These are phyloP conservation scores for Microcebus ravelobensis DNA, from an alignment of 2,113 vertebrate species.

Conservation along the genomic window DNA sequence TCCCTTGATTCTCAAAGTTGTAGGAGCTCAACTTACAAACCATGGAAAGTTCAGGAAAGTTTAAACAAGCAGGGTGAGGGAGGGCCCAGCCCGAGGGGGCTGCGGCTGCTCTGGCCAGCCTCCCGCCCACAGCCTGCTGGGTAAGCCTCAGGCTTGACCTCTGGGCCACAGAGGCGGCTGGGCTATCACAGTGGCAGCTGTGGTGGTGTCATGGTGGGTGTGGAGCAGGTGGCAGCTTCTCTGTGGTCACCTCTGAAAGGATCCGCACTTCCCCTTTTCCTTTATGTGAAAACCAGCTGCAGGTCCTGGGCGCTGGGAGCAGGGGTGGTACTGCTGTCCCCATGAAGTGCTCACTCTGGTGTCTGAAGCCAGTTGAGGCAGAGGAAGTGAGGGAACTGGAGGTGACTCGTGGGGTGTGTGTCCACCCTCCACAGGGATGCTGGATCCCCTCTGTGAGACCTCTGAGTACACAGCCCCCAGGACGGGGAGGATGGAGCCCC, in stretches of 20 bases:
- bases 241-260: neutral
- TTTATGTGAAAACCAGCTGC: neutral
- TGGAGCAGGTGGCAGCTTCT: slow-evolving; percentile 39
- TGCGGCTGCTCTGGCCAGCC: slow-evolving; percentile 30
- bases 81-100: slow-evolving; percentile 51
- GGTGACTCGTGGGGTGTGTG: no score
- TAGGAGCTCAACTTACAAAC: slow-evolving; percentile 74
- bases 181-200: neutral
- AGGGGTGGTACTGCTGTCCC: neutral
- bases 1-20: slow-evolving; percentile 67
- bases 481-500: neutral
- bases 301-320: neutral
- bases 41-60: slow-evolving; percentile 78
- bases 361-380: neutral
- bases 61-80: slow-evolving; percentile 74
- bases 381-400: neutral
- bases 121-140: neutral
- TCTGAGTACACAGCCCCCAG: neutral
- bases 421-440: neutral
- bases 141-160: neutral
- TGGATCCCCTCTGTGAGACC: neutral
- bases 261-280: neutral
- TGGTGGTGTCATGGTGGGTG: neutral
- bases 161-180: neutral
- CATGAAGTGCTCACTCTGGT: neutral